Evolutionary conservation across 2,888 invertebrate genomes (phyloP).

Genomic region (Volucella bombylans): DNA sequence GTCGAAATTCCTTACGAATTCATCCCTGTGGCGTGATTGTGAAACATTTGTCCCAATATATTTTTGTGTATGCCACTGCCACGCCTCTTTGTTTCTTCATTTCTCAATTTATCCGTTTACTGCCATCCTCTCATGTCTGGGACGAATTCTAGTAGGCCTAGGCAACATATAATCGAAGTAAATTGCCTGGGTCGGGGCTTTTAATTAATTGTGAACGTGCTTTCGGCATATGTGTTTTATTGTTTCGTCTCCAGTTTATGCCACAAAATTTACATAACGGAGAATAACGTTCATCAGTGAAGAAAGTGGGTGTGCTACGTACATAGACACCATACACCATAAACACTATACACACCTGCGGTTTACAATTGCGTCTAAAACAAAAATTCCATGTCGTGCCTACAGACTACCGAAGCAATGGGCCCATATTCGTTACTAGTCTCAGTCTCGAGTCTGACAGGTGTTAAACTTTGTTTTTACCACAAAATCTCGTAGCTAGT

Average conservation of each 20-base stretch:
- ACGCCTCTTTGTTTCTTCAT: background rate
- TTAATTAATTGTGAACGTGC: conserved; percentile 64
- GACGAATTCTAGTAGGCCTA: background rate
- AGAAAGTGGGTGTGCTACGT: conserved; percentile 26
- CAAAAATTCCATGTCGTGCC: conserved; percentile 16
- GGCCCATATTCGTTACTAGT: too few relatives aligned
- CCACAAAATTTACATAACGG: conserved; percentile 55
- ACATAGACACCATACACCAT: background rate
- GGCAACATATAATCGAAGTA: conserved; percentile 33
- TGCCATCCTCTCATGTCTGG: background rate
- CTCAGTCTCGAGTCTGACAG: too few relatives aligned
- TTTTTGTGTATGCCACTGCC: background rate
- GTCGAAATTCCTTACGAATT: conserved; percentile 20
- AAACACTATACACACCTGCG: conserved; percentile 33
- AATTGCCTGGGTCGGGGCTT: conserved; percentile 26
- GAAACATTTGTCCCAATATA: conserved; percentile 26
- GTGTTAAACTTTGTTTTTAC: background rate
- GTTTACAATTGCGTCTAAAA: conserved; percentile 31
- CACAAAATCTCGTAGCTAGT: conserved; percentile 37
- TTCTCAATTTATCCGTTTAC: background rate
- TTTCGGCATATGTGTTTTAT: conserved; percentile 57
- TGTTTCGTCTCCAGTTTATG: conserved; percentile 51
- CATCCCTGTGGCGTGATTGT: conserved; percentile 40
- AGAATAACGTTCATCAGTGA: conserved; percentile 41
- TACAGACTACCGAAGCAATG: too few relatives aligned